A percentile compares a stretch with the other conserved stretches of the same genome.
Evolutionary conservation across 2,888 invertebrate species (phyloP).

Genomic region (Nemotelus nigrinus): DNA sequence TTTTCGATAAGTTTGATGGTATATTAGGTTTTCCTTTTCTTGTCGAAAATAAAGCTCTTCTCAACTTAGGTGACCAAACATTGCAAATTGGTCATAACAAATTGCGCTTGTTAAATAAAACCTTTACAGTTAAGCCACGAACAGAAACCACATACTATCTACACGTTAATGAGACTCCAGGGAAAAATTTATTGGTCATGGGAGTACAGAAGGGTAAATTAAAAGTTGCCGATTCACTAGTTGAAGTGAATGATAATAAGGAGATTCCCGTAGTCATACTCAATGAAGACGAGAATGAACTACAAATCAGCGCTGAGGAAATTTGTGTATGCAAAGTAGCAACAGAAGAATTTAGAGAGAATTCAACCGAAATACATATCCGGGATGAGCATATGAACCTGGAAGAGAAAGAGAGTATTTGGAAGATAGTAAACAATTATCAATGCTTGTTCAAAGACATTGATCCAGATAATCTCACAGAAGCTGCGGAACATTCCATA

Average conservation of each 20-base stretch:
- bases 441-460: neutral
- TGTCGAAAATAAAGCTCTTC: neutral
- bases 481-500: constrained; percentile 13
- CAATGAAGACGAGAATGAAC: neutral
- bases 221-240: constrained; percentile 5
- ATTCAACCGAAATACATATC: neutral
- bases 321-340: neutral
- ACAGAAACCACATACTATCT: neutral
- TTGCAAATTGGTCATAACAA: neutral
- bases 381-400: neutral
- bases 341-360: neutral
- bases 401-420: neutral
- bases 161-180: neutral
- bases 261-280: too few species aligned
- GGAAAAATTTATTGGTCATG: neutral
- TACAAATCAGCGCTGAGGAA: neutral
- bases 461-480: constrained; percentile 1
- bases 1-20: constrained; percentile 9
- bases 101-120: neutral
- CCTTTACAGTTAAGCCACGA: neutral
- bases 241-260: neutral
- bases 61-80: neutral
- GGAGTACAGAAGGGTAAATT: neutral
- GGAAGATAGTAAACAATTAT: neutral
- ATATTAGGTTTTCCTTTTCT: neutral